Percentiles rank a stretch among this genome's conserved stretches.
phyloP scores from a whole-genome alignment of 2,888 invertebrate species.

The Stenodera caucasica region DNA sequence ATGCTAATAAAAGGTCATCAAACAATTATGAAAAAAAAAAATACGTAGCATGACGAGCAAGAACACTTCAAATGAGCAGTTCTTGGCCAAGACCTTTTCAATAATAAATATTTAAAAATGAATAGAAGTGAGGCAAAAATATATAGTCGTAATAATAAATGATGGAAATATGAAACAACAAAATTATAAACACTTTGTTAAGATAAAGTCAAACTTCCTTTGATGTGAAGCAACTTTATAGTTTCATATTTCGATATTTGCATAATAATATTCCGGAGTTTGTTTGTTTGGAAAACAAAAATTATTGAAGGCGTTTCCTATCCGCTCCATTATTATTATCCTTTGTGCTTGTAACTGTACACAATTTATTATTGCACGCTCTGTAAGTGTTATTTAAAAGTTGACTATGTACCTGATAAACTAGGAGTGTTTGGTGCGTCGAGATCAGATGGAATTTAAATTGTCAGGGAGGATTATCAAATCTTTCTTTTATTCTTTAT shows the following conservation, averaged over 20 bases:
- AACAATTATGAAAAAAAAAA: constrained; percentile 6
- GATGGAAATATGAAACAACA: background rate
- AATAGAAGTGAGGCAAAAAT: background rate
- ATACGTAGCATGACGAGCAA: background rate
- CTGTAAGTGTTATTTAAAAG: constrained; percentile 32
- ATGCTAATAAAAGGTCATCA: constrained; percentile 8
- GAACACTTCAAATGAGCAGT: background rate
- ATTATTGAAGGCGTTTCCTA: constrained; percentile 34
- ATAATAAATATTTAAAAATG: background rate
- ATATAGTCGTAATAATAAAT: background rate
- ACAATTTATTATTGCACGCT: constrained; percentile 31
- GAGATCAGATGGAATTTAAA: constrained; percentile 29
- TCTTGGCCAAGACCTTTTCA: constrained; percentile 9
- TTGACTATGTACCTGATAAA: constrained; percentile 27
- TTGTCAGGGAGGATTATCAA: constrained; percentile 10
- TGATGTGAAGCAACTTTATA: background rate
- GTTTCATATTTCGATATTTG: constrained; percentile 18
- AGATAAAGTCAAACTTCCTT: background rate
- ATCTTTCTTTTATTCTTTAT: background rate
- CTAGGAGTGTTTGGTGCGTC: constrained; percentile 26
- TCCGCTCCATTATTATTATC: constrained; percentile 24
- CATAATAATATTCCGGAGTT: constrained; percentile 34
- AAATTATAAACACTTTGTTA: background rate
- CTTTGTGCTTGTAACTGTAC: constrained; percentile 35
- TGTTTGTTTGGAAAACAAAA: constrained; percentile 17